Evolutionary conservation across 2,888 invertebrate genomes (phyloP), one percentile per base, ranked within the genome.

Genomic region (Calameuta pallipes): DNA sequence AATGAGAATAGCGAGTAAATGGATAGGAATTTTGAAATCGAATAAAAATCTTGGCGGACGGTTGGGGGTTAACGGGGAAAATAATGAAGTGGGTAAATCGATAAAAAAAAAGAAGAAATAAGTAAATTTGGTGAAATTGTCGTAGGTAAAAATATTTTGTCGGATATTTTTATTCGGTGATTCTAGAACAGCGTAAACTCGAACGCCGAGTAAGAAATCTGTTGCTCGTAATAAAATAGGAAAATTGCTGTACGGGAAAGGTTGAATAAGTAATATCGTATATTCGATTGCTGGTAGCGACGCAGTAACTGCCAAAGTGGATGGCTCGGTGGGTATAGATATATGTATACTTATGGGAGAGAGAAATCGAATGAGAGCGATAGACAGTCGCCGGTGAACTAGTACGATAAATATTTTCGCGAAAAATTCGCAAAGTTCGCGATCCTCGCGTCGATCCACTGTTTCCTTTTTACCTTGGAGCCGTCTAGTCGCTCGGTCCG

Each of bases 381-480:
- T 2, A 23, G 56, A 23, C 56, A 74, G 56, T 4, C 35, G 30
- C 73, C 37, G 69, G 37, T 56, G 31, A 76, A 74, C 76, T 73
- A 74, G 74, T 71, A 69, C 75, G 74, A 79, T 78, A 81, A 81
- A 80, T 81, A 81, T 80, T 80, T 80, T 75, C 74, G 56, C 79
- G 13, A 37, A 11, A 41, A 69, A 68, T 33, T 77, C 68, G 34
- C n/a, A 73, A 23, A 69, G 31, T 68, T 31, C 12, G 73, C 73
- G 73, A 76, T 36, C 4, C 41, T 13, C 4, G 4, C 15, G 41
- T 15, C 15, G 41, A 41, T 15, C 56, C 23, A 1, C 23, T 56
- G 56, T 9, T 56, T 2, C 9, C 3, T 3, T 71, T 33, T 71
- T 31, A 33, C 9, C 4, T 34, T 13, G 31, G 12, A 1, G 4